A percentile compares a stretch with the other conserved stretches of the same genome.
These are phyloP conservation scores for Plemyria rubiginata DNA, from an alignment of 2,888 invertebrate species.

Conservation along the genomic window DNA sequence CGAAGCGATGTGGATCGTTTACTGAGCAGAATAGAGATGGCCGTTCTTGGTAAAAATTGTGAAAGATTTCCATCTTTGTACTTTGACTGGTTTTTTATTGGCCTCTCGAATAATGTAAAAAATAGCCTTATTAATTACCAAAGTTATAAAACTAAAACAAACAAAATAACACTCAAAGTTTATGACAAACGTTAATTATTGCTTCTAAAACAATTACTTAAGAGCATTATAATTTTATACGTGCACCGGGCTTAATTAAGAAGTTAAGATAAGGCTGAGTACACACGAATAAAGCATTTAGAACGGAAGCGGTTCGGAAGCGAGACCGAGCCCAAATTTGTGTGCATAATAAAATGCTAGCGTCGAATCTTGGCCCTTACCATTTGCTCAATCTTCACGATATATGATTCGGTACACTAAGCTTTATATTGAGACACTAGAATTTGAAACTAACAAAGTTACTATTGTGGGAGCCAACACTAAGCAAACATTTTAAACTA, in stretches of 20 bases:
- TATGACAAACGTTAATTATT: conserved; percentile 37
- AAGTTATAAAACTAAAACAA: conserved; percentile 46
- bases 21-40: conserved; percentile 9
- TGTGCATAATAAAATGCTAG: conserved; percentile 68
- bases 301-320: conserved; percentile 74
- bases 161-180: conserved; percentile 41
- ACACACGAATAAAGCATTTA: conserved; percentile 73
- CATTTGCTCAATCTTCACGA: conserved; percentile 2
- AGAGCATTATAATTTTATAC: conserved; percentile 55
- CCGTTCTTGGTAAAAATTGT: background rate
- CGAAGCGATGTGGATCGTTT: conserved; percentile 39
- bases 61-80: background rate
- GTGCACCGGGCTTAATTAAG: conserved; percentile 71
- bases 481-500: no score
- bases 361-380: conserved; percentile 50
- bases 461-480: no score
- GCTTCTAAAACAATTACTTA: conserved; percentile 48
- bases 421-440: no score
- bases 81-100: no score
- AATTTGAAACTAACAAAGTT: no score
- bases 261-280: conserved; percentile 74
- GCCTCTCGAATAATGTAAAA: conserved; percentile 13
- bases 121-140: conserved; percentile 16
- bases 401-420: background rate
- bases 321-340: conserved; percentile 63